Evolutionary conservation across 2,113 vertebrate species (phyloP).

Genomic region (Zingel zingel): DNA sequence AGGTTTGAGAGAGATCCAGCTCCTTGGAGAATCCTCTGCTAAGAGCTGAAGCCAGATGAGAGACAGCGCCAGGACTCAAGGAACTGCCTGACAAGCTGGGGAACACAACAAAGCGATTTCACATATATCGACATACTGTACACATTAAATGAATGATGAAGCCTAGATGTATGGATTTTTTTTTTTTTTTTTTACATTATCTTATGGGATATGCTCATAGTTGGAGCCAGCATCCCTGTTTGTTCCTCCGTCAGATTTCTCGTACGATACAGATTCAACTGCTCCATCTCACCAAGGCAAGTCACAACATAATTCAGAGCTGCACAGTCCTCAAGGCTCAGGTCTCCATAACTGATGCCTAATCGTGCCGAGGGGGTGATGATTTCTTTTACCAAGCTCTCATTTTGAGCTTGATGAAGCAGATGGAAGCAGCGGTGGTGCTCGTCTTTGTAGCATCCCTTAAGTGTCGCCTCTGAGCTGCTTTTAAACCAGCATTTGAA

Average conservation of each 20-base stretch:
- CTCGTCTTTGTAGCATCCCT: neutral
- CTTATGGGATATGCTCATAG: slow-evolving; percentile 60
- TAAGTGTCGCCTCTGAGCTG: slow-evolving; percentile 40
- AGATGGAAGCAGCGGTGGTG: slow-evolving; percentile 70
- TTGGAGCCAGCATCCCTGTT: slow-evolving; percentile 56
- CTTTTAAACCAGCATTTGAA: slow-evolving; percentile 71
- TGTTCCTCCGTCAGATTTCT: slow-evolving; percentile 52
- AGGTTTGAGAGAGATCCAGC: slow-evolving; percentile 62
- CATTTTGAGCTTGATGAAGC: slow-evolving; percentile 78
- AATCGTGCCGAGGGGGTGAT: slow-evolving; percentile 12
- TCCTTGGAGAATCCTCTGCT: slow-evolving; percentile 51
- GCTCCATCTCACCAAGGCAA: slow-evolving; percentile 60
- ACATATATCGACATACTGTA: neutral
- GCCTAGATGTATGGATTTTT: neutral
- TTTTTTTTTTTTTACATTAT: slow-evolving; percentile 65
- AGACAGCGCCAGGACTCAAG: slow-evolving; percentile 50
- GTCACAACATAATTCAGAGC: slow-evolving; percentile 75
- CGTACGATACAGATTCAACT: slow-evolving; percentile 65
- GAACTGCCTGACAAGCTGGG: slow-evolving; percentile 63
- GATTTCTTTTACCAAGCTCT: slow-evolving; percentile 70
- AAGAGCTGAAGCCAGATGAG: slow-evolving; percentile 73
- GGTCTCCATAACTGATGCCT: slow-evolving; percentile 51
- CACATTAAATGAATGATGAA: neutral
- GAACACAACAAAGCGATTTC: neutral
- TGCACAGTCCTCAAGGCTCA: slow-evolving; percentile 70